Evolutionary conservation across 2,888 invertebrate species (phyloP), one percentile per base, ranked within the genome.

Genomic region (Cerceris ruficornis): DNA sequence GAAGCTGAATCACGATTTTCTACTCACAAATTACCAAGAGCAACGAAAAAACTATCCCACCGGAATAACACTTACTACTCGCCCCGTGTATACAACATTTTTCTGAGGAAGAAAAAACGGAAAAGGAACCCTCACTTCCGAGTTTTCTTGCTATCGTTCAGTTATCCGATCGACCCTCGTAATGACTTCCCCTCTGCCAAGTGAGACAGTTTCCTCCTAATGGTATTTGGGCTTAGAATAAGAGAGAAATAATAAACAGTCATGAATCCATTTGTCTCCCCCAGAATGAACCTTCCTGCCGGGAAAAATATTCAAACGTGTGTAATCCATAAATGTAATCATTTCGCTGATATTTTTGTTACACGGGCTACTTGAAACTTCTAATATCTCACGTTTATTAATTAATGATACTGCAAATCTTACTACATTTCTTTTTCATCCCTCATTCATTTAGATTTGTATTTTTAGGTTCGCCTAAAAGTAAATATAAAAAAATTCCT

Each of bases 181-280:
- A 62, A 62, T 39, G 46, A 46, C 55, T 46, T 62, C 55, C 46
- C 54, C 54, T 14, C 7, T 62, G 61, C 15, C 42, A 43, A 42
- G 39, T 54, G 42, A 14, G 46, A 69, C 8, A 55, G 52, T 61
- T 28, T 62, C 42, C 61, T 61, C 17, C 61, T 7, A 55, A 17
- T 55, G 15, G 61, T 13, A 55, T 62, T 69, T 46, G 7, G 55
- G 9, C 11, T 8, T 39, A 39, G 49, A 49, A 39, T 67, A 28
- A 28, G 46, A 46, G 46, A 11, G 46, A 69, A 55, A 69, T 14
- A 62, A 62, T 43, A 15, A 11, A 61, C 43, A 41, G n/a, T 28
- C 60, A 55, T 39, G 13, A 39, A 55, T 43, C 46, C 43, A 61
- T 61, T 55, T 39, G 42, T 55, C 54, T 61, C 39, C 50, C 61